Conservation (phyloP, 2,113 vertebrate genomes). For the Labrus mixtus region DNA sequence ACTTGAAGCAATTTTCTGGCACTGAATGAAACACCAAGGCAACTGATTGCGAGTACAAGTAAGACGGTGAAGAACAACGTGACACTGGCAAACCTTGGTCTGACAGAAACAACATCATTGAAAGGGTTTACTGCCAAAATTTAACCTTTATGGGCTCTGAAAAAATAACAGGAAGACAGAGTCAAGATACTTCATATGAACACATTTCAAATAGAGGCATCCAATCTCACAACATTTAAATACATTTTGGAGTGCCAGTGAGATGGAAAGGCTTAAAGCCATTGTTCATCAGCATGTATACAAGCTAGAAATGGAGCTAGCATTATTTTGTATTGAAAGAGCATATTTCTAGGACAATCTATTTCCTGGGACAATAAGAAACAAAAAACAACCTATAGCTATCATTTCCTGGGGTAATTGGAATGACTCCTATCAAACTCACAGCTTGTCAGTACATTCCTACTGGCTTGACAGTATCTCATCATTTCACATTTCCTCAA, state of each 20-base stretch:
- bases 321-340: conserved; percentile 9
- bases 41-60: neutral
- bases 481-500: conserved; percentile 36
- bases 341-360: conserved; percentile 28
- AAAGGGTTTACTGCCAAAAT: conserved; percentile 2
- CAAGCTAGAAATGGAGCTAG: neutral
- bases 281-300: conserved; percentile 19
- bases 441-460: conserved; percentile 36
- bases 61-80: neutral
- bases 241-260: conserved; percentile 25
- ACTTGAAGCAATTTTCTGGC: neutral
- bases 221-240: conserved; percentile 33
- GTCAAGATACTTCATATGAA: no score
- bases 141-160: neutral
- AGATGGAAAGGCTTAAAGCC: conserved; percentile 44
- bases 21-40: neutral
- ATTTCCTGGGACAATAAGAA: no score
- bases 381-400: conserved; percentile 15
- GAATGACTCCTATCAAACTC: conserved; percentile 38
- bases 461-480: conserved; percentile 33
- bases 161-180: neutral
- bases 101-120: neutral
- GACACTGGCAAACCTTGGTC: neutral
- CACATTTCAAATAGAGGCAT: conserved; percentile 21
- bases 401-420: conserved; percentile 26